Base-by-base conservation (phyloP, 1,140 invertebrate species). In the Cardiocondyla obscurior region DNA sequence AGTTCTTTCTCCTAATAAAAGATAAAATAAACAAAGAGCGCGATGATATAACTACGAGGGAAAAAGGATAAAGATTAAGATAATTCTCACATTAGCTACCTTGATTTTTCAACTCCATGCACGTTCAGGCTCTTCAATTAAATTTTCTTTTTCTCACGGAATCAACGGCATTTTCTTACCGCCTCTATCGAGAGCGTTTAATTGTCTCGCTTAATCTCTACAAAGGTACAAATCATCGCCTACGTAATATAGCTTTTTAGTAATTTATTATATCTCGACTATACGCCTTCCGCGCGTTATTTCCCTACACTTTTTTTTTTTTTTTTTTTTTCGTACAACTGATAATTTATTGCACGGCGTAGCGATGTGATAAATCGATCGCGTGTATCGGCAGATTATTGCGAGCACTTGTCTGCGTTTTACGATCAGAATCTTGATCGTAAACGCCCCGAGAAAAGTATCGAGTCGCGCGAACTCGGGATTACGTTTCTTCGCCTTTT, bases 131-230 rank as follows among this genome's bases (percentile, higher is more conserved):
- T 79, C 69, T 67, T 79, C 22, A 79, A 79, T 79, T 55, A 69
- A 67, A 79, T 79, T 79, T 67, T 79, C 25, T 69, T 79, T 42
- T 69, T 69, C 74, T 33, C 62, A 42, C 30, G 0, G 33, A 67
- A 79, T 69, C 46, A 67, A 33, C 62, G 16, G 25, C 33, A 22
- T 19, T 49, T 22, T 77, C 33, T 77, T 77, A 77, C 19, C 30
- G n/a, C 14, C 19, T 1, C 14, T 16, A 39, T 44, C 5, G 19
- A 49, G 67, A 14, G 16, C 60, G 16, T 33, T 79, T 79, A 69
- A 79, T 79, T 79, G 49, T 79, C 57, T 49, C 62, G 46, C 44
- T 55, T 79, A 79, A 79, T 79, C 74, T 33, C n/a, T 69, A 79
- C 72, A 62, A 73, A 74, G 25, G 3, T 46, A 16, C 39, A 51